Base-by-base conservation (phyloP, 2,888 invertebrate species). In the Rhyacophila evoluta region DNA sequence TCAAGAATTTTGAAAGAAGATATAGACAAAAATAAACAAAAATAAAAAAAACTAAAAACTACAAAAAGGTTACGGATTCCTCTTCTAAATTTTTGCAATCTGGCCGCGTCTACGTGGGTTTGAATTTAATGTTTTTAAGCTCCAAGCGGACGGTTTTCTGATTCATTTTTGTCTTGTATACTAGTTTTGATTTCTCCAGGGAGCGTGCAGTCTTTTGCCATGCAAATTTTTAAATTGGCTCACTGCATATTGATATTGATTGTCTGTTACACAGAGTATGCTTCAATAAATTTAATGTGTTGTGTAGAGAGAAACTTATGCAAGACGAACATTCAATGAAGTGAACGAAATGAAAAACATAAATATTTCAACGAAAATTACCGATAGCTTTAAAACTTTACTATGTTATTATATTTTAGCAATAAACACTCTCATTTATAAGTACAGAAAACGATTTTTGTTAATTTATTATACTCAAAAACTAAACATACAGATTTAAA, bases 151-250 rank as follows among this genome's bases (percentile, higher is more conserved):
- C 39, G 39, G 10, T 25, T 19, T 19, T 55, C 8, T 55, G 55
- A 55, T 55, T 55, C 55, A 8, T 12, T 55, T 19, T 55, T 55
- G 55, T 55, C 55, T 55, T 19, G 55, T 55, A 8, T 55, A 55
- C 19, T 55, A 55, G 55, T 25, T 55, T 74, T 78, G 69, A 73
- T 78, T 78, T 74, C 73, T 78, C 78, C 38, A 5, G 78, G 78
- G 78, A 74, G 74, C 28, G 70, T 69, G 33, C 68, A n/a, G 69
- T 73, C 74, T 67, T 69, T 69, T 74, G n/a, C 67, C 74, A 74
- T 78, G 78, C 74, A 75, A 67, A 78, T 74, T 78, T 69, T 78
- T 74, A 78, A 74, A 78, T 78, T 71, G 78, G 15, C 38, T 78
- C 74, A 28, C 25, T 74, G 77, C 68, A 77, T 77, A 77, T 77